Evolutionary conservation across 2,888 invertebrate species (phyloP), one percentile per base, ranked within the genome.

Genomic region (Tachystola acroxantha): DNA sequence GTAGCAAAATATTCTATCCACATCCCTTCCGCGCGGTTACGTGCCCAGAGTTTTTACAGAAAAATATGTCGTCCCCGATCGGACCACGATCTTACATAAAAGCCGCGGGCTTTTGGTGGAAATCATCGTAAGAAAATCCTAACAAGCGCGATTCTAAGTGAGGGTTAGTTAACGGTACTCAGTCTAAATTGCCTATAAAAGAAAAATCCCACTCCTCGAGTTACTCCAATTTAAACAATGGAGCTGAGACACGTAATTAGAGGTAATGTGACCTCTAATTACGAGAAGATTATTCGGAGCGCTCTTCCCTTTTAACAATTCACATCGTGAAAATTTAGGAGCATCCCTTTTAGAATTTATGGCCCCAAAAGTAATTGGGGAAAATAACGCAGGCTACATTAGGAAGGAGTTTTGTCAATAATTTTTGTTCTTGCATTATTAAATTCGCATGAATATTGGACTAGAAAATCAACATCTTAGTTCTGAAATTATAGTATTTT

Each of bases 41-140:
- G 67, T 62, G 64, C 56, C 48, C 55, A 56, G 66, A 68, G 64
- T 71, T 63, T 62, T 60, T 45, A 47, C 45, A 49, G 46, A 50
- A 47, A 52, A 54, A 50, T 50, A 53, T 61, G 54, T 64, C 53
- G 45, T 52, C 50, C 53, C 39, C 48, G 42, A 58, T 56, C 50
- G 53, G 53, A 54, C 53, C 49, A 52, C 43, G 50, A n/a, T n/a
- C 43, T 61, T 60, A 64, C 54, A 54, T 53, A 20, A 26, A 31
- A 54, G 46, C 53, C 45, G 48, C 57, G 57, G 54, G 53, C 53
- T 57, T 60, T 57, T 55, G 61, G 58, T 64, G 42, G 44, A 45
- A 59, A 55, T 53, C 43, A 48, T 56, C 60, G 58, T 63, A 60
- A 65, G 11, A 11, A 27, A 27, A 27, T 27, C 27, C 4, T 7